Conservation (phyloP, 2,888 invertebrate genomes). For the Scrobipalpa atriplicella region DNA sequence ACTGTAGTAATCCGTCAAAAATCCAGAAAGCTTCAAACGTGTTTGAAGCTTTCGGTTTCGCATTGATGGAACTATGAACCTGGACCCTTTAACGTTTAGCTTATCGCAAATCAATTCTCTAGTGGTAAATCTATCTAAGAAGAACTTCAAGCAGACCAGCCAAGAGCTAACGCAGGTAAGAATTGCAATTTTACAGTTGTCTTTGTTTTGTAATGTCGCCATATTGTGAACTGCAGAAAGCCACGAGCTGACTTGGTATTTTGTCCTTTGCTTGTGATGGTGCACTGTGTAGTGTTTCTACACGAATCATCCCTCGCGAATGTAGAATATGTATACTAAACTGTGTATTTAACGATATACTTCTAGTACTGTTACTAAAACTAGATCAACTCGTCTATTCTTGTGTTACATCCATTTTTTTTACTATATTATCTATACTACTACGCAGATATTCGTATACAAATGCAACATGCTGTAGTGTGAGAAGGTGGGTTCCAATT, state of each 20-base stretch:
- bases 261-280: slow-evolving; percentile 37
- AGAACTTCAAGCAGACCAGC: slow-evolving; percentile 95
- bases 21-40: slow-evolving; percentile 95
- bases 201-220: slow-evolving; percentile 77
- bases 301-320: slow-evolving; percentile 41
- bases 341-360: background rate
- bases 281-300: slow-evolving; percentile 39
- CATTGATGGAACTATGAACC: slow-evolving; percentile 98
- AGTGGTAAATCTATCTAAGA: slow-evolving; percentile 97
- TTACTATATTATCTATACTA: slow-evolving; percentile 3
- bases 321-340: slow-evolving; percentile 25
- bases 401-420: background rate
- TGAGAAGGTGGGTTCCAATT: slow-evolving; percentile 1
- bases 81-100: slow-evolving; percentile 99
- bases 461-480: slow-evolving; percentile 1
- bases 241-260: slow-evolving; percentile 51
- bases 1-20: slow-evolving; percentile 86
- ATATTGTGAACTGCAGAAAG: slow-evolving; percentile 67
- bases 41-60: slow-evolving; percentile 97
- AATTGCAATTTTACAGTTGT: slow-evolving; percentile 53
- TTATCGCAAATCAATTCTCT: slow-evolving; percentile 99
- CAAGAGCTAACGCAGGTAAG: slow-evolving; percentile 95
- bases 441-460: background rate
- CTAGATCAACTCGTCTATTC: background rate
- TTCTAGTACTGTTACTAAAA: too few species aligned